A percentile compares a stretch with the other conserved stretches of the same genome.
These are phyloP conservation scores for Mustelus asterias DNA, from an alignment of 2,113 vertebrate species.

Conservation along the genomic window DNA sequence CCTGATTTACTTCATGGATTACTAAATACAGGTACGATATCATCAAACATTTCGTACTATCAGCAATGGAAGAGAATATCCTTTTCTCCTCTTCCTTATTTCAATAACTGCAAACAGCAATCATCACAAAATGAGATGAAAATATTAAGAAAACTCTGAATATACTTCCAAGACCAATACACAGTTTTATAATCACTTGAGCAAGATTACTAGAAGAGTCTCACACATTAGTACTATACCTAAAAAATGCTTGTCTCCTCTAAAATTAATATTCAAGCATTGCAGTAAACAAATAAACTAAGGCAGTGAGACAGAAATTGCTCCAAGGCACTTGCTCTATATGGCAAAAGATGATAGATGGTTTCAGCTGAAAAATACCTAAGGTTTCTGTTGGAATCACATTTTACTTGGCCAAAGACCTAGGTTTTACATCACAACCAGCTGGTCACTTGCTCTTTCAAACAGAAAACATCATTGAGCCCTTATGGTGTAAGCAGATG, in stretches of 20 bases:
- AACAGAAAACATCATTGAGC: background rate
- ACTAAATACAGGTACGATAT: background rate
- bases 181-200: constrained; percentile 36
- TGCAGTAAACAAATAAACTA: background rate
- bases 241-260: background rate
- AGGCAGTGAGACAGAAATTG: background rate
- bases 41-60: background rate
- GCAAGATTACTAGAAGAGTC: background rate
- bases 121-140: background rate
- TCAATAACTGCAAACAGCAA: background rate
- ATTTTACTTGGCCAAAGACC: background rate
- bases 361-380: constrained; percentile 13
- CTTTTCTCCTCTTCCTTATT: background rate
- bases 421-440: background rate
- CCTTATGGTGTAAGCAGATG: background rate
- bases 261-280: background rate
- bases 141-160: background rate
- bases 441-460: background rate
- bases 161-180: background rate
- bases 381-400: constrained; percentile 18
- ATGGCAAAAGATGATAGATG: background rate
- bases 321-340: background rate
- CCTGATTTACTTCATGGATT: background rate
- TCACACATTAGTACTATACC: background rate
- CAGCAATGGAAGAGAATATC: background rate